Base-by-base conservation (phyloP, 1,140 invertebrate genomes). In the Drosophila teissieri region DNA sequence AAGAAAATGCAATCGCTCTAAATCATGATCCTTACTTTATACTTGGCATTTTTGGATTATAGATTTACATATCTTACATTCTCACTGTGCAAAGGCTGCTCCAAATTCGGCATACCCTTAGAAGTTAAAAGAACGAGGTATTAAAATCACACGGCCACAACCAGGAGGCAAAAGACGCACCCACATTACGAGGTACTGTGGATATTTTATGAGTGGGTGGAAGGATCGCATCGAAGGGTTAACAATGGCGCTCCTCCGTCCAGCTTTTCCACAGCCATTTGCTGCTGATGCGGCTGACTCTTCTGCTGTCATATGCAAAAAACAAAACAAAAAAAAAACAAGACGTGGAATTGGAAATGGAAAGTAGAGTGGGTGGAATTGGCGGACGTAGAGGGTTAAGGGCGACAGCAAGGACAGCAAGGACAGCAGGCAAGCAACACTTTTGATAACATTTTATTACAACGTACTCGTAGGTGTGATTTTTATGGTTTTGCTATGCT, bases 381-480 rank as follows among this genome's bases (percentile, higher is more conserved):
- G 73, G 15, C n/a, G 54, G 24, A 15, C n/a, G 39, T 1, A 64
- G 61, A 36, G 61, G 61, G 61, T 64, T 64, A 68, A 65, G 44
- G 60, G 58, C 63, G 63, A 65, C 60, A 49, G 62, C 80, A 62
- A 73, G 67, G 63, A 65, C 60, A 49, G 44, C 80, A 65, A 73
- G 67, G 67, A 72, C 58, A 73, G 52, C 63, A 45, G 64, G 79
- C 78, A 58, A 88, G 83, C 84, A 84, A 89, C 83, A 88, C 84
- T 89, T 88, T 89, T 90, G 85, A 89, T 89, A 89, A 89, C 85
- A 90, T 90, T 89, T 89, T 89, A 89, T 89, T 89, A 89, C 84
- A 84, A 80, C 84, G 84, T 84, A 90, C 80, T 88, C 84, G 84
- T 88, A 89, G 84, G 84, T 89, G 84, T 89, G 84, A 89, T 89